Conservation (phyloP, 2,888 invertebrate species). For the Eremobia ochroleuca region DNA sequence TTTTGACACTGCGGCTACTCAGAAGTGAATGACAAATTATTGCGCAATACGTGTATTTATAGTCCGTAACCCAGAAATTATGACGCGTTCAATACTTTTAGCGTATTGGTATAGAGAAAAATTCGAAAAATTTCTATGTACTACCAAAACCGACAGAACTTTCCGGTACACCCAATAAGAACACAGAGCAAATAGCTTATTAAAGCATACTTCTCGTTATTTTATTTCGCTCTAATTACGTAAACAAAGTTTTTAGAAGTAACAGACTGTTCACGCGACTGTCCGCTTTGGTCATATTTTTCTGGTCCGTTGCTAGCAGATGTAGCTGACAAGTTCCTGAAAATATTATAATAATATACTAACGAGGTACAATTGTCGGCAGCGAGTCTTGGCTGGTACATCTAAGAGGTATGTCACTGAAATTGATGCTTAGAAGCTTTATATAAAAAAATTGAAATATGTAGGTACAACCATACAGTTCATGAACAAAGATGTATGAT, state of each 20-base stretch:
- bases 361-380: constrained; percentile 31
- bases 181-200: constrained; percentile 18
- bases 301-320: constrained; percentile 50
- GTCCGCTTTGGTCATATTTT: constrained; percentile 52
- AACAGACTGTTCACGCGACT: constrained; percentile 55
- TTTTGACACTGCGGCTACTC: too few relatives aligned
- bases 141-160: too few relatives aligned
- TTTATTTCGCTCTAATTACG: constrained; percentile 51
- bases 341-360: constrained; percentile 37
- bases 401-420: not conserved
- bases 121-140: too few relatives aligned
- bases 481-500: not conserved
- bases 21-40: too few relatives aligned
- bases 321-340: constrained; percentile 48
- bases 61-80: too few relatives aligned
- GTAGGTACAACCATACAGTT: not conserved
- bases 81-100: too few relatives aligned
- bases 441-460: not conserved
- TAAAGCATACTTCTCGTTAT: constrained; percentile 13
- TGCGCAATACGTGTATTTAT: too few relatives aligned
- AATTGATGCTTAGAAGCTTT: not conserved
- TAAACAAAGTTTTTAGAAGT: constrained; percentile 55
- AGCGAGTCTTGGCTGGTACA: not conserved
- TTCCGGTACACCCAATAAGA: too few relatives aligned
- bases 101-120: too few relatives aligned